Percentiles rank a stretch among this genome's conserved stretches.
phyloP scores from a whole-genome alignment of 2,888 invertebrate genomes.

The Mimumesa dahlbomi region DNA sequence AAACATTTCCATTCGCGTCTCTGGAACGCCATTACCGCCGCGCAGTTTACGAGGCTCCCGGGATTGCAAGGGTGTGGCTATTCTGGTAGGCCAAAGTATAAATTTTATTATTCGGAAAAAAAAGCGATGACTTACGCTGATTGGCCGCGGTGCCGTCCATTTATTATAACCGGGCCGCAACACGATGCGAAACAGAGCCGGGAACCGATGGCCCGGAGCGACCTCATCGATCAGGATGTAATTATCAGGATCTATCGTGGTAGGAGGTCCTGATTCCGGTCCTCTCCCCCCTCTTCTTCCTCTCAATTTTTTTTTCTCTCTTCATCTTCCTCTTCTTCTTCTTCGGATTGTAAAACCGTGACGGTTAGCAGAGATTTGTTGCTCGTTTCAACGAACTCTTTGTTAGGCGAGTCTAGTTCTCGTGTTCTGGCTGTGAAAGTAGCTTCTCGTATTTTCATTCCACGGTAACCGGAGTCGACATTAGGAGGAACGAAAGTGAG shows the following conservation, averaged over 20 bases:
- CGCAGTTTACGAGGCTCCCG: conserved; percentile 34
- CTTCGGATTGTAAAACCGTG: conserved; percentile 11
- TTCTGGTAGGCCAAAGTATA: conserved; percentile 22
- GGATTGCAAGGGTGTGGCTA: conserved; percentile 35
- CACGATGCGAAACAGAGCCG: conserved; percentile 11
- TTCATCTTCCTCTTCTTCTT: background rate
- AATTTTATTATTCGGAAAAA: conserved; percentile 46
- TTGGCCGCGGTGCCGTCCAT: conserved; percentile 42
- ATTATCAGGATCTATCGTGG: conserved; percentile 63
- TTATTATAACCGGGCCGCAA: conserved; percentile 45
- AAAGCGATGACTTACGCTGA: conserved; percentile 42
- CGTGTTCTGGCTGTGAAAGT: conserved; percentile 54
- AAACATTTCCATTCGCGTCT: conserved; percentile 4
- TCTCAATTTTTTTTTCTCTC: background rate
- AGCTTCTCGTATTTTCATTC: conserved; percentile 54
- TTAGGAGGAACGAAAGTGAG: conserved; percentile 45
- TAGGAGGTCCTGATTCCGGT: conserved; percentile 60
- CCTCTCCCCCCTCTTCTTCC: conserved; percentile 21
- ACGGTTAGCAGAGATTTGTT: conserved; percentile 56
- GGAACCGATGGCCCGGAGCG: conserved; percentile 62
- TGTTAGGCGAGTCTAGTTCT: conserved; percentile 39
- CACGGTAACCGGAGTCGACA: conserved; percentile 50
- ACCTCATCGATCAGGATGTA: conserved; percentile 70
- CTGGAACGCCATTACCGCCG: background rate
- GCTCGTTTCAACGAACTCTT: no score